Base-by-base conservation (phyloP, 2,888 invertebrate genomes). In the Clepsis dumicolana region DNA sequence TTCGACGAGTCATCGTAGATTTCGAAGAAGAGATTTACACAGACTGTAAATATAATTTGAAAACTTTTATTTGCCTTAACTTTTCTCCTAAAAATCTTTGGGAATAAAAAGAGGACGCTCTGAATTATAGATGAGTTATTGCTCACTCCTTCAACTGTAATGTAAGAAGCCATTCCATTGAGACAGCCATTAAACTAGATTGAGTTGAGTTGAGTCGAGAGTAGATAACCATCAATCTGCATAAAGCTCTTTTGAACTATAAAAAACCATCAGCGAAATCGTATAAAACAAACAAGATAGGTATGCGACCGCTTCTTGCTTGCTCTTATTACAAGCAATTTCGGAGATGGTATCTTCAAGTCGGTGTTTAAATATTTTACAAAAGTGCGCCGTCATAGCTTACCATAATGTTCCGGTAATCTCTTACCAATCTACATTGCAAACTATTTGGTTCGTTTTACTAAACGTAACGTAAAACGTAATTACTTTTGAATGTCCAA, bases 401-500 rank as follows among this genome's bases (percentile, higher is more conserved):
- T 38, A 60, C 68, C 66, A 70, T 70, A 73, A 67, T 57, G 70
- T 70, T 68, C 72, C 70, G 64, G 57, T 59, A 70, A 71, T 71
- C 68, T 69, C 8, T 24, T 44, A 27, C 56, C 50, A 70, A 73
- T 74, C 74, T 69, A 70, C 71, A 67, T 66, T 71, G 66, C 65
- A 71, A 74, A 72, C 69, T 76, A 72, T 72, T 74, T 71, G 73
- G 74, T 75, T 73, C 74, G 73, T 72, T 73, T 74, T 75, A 73
- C 72, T 44, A 44, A 18, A 44, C 44, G 44, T 44, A 44, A 44
- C 44, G 44, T 18, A 44, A 7, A 72, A 70, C 63, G 70, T 79
- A 74, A 79, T 79, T 75, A 73, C 76, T 75, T 76, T 77, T 74
- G 67, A 72, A 75, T 74, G 72, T 77, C 68, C 72, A 65, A 70